Evolutionary conservation across 2,797 vertebrate genomes (phyloP), one percentile per base, ranked within the genome.

Genomic region (Ceryle rudis): DNA sequence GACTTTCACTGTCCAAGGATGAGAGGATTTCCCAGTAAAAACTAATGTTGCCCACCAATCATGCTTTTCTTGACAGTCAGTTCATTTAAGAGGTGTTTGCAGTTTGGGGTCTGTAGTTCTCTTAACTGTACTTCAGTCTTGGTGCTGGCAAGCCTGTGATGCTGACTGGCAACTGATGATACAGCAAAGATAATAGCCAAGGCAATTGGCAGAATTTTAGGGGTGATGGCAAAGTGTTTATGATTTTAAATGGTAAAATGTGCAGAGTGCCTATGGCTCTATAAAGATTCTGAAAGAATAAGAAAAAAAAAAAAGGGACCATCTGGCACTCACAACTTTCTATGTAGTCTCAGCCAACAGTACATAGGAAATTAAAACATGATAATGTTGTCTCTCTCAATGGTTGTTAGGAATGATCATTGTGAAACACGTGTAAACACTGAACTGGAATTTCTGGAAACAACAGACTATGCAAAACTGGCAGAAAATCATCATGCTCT

Each of bases 301-400:
- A 90, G n/a, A n/a, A 62, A 84, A 88, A 89, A 93, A 93, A 95
- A 49, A 62, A 84, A 88, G 67, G 57, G 66, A 61, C 87, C 92
- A 84, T 92, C 90, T 96, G 96, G 70, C 80, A 90, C 51, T 92
- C 73, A 83, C n/a, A 78, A 91, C 73, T 88, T 94, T 57, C 75
- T 69, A 0, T 46, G 26, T 51, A 71, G 75, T 35, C 61, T 80
- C 89, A 94, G 90, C 84, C 71, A 89, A 74, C 54, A 75, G 75
- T 90, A 90, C 3, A 11, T 19, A 92, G 86, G 92, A 89, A 94
- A 96, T 58, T 78, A 74, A 83, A 94, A 66, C 69, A 42, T 17
- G 46, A 49, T 88, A 83, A 70, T 93, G 57, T 75, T 93, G 81
- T 72, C 57, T 92, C 69, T 91, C 74, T 90, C 71, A 69, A 29